Base-by-base conservation (phyloP, 2,888 invertebrate species). In the Drosophila fungiperda region DNA sequence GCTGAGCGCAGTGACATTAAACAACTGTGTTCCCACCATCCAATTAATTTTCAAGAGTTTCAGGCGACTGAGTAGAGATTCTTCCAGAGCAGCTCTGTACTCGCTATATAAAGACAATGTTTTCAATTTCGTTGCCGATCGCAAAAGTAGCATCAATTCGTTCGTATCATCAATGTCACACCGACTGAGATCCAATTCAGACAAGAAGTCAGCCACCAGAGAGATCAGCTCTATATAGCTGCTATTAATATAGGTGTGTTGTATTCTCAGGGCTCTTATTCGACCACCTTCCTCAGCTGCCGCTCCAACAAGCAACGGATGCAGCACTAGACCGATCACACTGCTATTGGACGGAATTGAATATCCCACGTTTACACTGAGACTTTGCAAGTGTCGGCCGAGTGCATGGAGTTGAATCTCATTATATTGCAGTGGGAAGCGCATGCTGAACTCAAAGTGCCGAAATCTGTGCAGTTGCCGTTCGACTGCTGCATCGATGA, bases 351-450 rank as follows among this genome's bases (percentile, higher is more conserved):
- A 20, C 0, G 17, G 48, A 17, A 55, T 54, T 15, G 85, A 86
- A 26, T 78, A 85, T 0, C 85, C 85, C 8, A 85, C 86, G 48
- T 73, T 85, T 20, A 83, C 40, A 29, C 57, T 61, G 1, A 88
- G 42, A 40, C 73, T 74, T 3, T 63, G 33, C 2, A 88, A 23
- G 29, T 88, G 70, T 0, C 64, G 65, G 15, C 85, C 85, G 15
- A 85, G 52, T 3, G 54, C 32, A 5, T 63, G 54, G 3, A 86
- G 20, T 1, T 82, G 70, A 0, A 50, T 42, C 12, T 26, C 38
- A 9, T 61, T 20, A 7, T 73, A 74, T 8, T 3, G 9, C 0
- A 83, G 88, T 0, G 88, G 83, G 7, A 64, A 57, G 3, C 85
- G 77, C 88, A 85, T 82, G 20, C 35, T 74, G 32, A 86, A 78